Conservation (phyloP, 2,888 invertebrate species). For the Xylophagus ater region DNA sequence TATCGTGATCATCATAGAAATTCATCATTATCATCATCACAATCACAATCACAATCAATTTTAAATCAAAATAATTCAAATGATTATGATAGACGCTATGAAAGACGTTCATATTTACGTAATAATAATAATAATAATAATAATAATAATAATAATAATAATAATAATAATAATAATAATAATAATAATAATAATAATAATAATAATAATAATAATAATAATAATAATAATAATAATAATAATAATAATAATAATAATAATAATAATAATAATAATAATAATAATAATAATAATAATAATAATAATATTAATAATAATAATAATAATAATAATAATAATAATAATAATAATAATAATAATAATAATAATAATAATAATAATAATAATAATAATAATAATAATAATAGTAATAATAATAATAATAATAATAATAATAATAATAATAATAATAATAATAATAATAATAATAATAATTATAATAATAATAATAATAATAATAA, state of each 20-base stretch:
- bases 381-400: not conserved
- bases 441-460: slow-evolving; percentile 15
- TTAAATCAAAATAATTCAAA: slow-evolving; percentile 19
- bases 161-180: slow-evolving; percentile 13
- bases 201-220: slow-evolving; percentile 23
- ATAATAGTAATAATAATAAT: slow-evolving; percentile 28
- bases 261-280: slow-evolving; percentile 30
- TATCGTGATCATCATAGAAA: slow-evolving; percentile 15
- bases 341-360: slow-evolving; percentile 27
- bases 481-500: slow-evolving; percentile 31
- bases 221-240: slow-evolving; percentile 17
- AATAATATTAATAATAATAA: slow-evolving; percentile 14
- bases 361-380: slow-evolving; percentile 20
- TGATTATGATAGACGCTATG: slow-evolving; percentile 30
- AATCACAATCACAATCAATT: slow-evolving; percentile 20
- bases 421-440: slow-evolving; percentile 22
- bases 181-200: slow-evolving; percentile 26
- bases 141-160: slow-evolving; percentile 19
- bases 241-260: slow-evolving; percentile 2
- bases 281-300: slow-evolving; percentile 19
- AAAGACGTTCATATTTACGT: slow-evolving; percentile 50
- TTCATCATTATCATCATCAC: slow-evolving; percentile 4
- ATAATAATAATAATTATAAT: slow-evolving; percentile 7
- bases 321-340: slow-evolving; percentile 20
- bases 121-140: slow-evolving; percentile 30